These are phyloP conservation scores for Tetheella fluctuosa DNA, from an alignment of 2,888 invertebrate species.

Conservation along the genomic window DNA sequence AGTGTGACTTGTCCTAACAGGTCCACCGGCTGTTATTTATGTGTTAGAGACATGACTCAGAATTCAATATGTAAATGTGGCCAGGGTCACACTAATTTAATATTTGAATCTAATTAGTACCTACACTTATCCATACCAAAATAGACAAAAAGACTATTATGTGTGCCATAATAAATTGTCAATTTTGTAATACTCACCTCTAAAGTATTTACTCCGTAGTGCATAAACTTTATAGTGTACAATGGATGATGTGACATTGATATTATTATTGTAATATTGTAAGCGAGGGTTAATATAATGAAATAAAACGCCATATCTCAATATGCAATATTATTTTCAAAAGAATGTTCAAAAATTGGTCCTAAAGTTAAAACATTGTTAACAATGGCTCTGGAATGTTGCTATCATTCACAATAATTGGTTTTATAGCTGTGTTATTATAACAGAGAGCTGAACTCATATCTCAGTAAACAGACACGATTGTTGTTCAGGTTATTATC, in stretches of 20 bases:
- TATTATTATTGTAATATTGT: constrained; percentile 22
- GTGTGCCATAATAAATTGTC: constrained; percentile 45
- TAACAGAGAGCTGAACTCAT: constrained; percentile 66
- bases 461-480: constrained; percentile 16
- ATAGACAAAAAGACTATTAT: constrained; percentile 23
- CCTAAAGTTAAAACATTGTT: constrained; percentile 83
- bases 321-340: constrained; percentile 84
- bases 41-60: no score
- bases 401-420: constrained; percentile 70
- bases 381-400: constrained; percentile 84
- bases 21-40: no score
- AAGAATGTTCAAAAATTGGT: constrained; percentile 84
- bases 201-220: constrained; percentile 57
- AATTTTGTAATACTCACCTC: constrained; percentile 37
- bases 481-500: constrained; percentile 31
- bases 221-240: background rate
- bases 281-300: constrained; percentile 36
- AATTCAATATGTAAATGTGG: no score
- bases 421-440: constrained; percentile 57
- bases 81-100: no score
- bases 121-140: constrained; percentile 17
- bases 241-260: background rate
- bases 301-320: constrained; percentile 61
- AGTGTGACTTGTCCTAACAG: no score
- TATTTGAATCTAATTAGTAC: constrained; percentile 15